A percentile compares a stretch with the other conserved stretches of the same genome.
These are phyloP conservation scores for Chloroceryle inda DNA, from an alignment of 2,797 vertebrate species.

Conservation along the genomic window DNA sequence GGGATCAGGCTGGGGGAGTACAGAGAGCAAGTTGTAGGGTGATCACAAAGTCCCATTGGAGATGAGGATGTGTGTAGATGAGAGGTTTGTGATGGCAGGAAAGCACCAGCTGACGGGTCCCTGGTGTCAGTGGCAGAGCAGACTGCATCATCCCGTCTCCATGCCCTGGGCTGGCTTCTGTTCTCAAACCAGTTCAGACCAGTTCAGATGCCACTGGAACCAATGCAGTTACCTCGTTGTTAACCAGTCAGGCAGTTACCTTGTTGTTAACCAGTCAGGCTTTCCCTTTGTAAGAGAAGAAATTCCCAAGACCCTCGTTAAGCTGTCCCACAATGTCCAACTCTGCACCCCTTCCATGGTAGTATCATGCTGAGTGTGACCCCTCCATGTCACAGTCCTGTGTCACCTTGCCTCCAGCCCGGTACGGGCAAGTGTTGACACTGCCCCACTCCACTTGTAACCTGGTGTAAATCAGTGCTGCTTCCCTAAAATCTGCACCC, in stretches of 20 bases:
- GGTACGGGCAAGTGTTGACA: fast-evolving
- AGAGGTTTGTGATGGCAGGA: neutral
- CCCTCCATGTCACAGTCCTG: neutral
- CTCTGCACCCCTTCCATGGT: neutral
- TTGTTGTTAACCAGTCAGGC: neutral
- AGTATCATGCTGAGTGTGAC: neutral
- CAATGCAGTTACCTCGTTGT: fast-evolving
- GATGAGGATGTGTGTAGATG: neutral
- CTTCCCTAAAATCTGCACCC: neutral
- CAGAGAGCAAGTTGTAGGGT: fast-evolving
- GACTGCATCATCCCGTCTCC: neutral
- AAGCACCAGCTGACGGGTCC: neutral
- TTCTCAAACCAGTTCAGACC: neutral
- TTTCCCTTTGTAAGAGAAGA: neutral
- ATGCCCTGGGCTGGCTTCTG: neutral
- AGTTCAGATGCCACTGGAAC: neutral
- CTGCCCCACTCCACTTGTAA: neutral
- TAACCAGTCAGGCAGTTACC: neutral
- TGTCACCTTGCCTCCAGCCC: neutral
- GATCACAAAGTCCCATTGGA: fast-evolving
- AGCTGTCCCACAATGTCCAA: neutral
- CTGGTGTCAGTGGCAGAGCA: neutral
- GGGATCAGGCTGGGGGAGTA: neutral
- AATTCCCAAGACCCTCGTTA: neutral
- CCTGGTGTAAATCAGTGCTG: fast-evolving